A percentile compares a stretch with the other conserved stretches of the same genome.
Conservation (phyloP, 2,797 vertebrate genomes). For the Cirrhinus mrigala region DNA sequence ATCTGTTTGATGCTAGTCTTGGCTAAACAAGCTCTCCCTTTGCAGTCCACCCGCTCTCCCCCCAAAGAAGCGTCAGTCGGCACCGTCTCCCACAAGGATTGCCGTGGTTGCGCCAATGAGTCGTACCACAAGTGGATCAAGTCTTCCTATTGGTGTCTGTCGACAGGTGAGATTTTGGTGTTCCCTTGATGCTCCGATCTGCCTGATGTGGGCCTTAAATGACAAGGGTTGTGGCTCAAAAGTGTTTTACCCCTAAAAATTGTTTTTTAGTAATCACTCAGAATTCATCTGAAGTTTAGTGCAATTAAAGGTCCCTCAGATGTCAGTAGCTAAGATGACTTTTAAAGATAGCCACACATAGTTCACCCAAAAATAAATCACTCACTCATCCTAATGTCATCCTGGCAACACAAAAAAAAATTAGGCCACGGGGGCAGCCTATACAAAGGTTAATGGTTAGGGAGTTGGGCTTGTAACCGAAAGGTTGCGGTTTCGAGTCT, state of each 20-base stretch:
- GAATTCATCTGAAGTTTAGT: not conserved
- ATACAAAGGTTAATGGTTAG: no score
- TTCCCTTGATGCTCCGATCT: not conserved
- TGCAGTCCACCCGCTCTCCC: constrained; percentile 88
- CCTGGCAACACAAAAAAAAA: not conserved
- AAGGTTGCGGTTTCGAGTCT: no score
- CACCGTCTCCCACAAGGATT: constrained; percentile 85
- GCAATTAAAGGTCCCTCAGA: not conserved
- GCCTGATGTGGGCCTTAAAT: not conserved
- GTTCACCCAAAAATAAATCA: not conserved
- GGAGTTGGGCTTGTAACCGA: no score
- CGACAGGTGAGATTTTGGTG: constrained; percentile 73
- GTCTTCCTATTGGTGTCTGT: constrained; percentile 84
- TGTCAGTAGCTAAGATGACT: not conserved
- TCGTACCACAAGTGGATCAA: constrained; percentile 86
- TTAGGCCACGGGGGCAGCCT: no score
- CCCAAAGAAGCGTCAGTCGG: constrained; percentile 87
- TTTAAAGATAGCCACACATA: not conserved
- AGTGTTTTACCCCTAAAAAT: not conserved
- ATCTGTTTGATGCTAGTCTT: constrained; percentile 3
- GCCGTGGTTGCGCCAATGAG: constrained; percentile 91
- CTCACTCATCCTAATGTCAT: not conserved
- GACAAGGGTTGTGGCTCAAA: not conserved
- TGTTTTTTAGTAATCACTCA: not conserved
- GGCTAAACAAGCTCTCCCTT: not conserved